Base-by-base conservation (phyloP, 2,113 vertebrate species). In the Cephalophus harveyi region DNA sequence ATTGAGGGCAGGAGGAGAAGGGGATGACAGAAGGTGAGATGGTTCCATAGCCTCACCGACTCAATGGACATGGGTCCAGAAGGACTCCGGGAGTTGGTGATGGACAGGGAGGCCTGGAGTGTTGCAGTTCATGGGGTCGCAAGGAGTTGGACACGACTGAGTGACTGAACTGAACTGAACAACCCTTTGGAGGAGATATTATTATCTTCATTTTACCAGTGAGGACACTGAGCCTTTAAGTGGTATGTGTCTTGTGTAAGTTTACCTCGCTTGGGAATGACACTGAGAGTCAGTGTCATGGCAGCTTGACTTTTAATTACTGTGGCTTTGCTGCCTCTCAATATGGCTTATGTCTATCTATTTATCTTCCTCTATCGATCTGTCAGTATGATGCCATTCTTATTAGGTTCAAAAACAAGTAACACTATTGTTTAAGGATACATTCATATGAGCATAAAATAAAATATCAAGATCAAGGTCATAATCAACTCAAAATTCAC, bases 111-210 rank as follows among this genome's bases (percentile, higher is more conserved):
- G 28, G 60, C 60, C 60, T 62, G 28, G 60, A 6, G 2, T 62
- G 28, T 15, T 62, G 28, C 0, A 0, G 6, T 62, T 62, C 28
- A 30, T 7, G 60, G 60, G 59, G 28, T 62, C 1, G 0, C 28
- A 30, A 62, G 30, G 59, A 62, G 6, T 62, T 0, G 0, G 60
- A 30, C 28, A 30, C 0, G 1, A 30, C 27, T 62, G 6, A 62
- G 6, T 0, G 3, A 62, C 60, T 62, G 28, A 62, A 62, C 60
- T 62, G 28, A 30, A 62, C 28, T 62, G 28, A 62, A 30, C 13
- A 62, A 62, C 13, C 60, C 13, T 62, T 62, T 62, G 57, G 60
- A 54, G 36, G 46, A 28, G n/a, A 43, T 78, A 23, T 28, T 85
- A n/a, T 43, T 71, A 74, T 55, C 5, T 78, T 89, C 19, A 7